Evolutionary conservation across 1,140 invertebrate species (phyloP).

Genomic region (Protaetia brevitarsis): DNA sequence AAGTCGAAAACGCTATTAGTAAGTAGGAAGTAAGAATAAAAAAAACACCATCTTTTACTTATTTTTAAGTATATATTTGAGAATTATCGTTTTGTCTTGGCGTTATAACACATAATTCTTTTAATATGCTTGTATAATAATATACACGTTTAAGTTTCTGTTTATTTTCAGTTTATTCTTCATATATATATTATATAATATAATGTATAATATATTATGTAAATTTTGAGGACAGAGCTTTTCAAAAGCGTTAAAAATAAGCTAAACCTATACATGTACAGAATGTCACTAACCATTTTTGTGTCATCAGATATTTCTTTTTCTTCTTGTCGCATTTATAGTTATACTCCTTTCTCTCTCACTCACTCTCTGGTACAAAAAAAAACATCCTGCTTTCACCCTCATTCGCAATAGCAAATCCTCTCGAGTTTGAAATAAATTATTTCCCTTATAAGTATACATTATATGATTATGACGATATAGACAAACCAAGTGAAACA

Average conservation of each 20-base stretch:
- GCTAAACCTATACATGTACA: not conserved
- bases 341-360: not conserved
- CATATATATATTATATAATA: conserved; percentile 6
- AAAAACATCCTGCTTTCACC: too few species aligned
- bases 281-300: conserved; percentile 8
- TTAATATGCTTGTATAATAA: conserved; percentile 12
- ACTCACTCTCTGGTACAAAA: too few species aligned
- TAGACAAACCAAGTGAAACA: too few species aligned
- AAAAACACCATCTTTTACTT: not conserved
- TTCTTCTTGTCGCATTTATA: not conserved
- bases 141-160: not conserved
- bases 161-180: not conserved
- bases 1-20: too few species aligned
- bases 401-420: too few species aligned
- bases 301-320: too few species aligned
- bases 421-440: too few species aligned
- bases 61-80: conserved; percentile 13
- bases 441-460: too few species aligned
- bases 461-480: too few species aligned
- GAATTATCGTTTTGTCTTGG: conserved; percentile 14
- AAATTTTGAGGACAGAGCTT: conserved; percentile 18
- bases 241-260: conserved; percentile 17
- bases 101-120: conserved; percentile 15
- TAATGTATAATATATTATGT: not conserved
- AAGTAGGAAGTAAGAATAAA: not conserved